Conservation (phyloP, 2,888 invertebrate species). For the Drosophila infuscata region DNA sequence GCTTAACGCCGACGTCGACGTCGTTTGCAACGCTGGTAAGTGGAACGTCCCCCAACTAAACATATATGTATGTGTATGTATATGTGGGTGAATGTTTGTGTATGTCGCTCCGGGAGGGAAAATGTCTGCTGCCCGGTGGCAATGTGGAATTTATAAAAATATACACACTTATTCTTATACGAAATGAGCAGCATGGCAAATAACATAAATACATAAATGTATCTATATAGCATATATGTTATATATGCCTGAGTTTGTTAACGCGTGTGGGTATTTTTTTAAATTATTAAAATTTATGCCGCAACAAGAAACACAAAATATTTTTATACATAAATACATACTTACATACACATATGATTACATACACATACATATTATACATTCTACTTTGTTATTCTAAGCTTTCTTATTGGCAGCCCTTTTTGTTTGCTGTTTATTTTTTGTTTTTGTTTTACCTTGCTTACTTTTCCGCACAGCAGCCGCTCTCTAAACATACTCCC, state of each 20-base stretch:
- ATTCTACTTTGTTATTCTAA: constrained; percentile 32
- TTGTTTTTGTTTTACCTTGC: constrained; percentile 32
- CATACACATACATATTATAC: constrained; percentile 3
- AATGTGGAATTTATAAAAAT: constrained; percentile 57
- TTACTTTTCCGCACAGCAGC: constrained; percentile 16
- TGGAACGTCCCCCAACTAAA: constrained; percentile 45
- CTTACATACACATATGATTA: constrained; percentile 7
- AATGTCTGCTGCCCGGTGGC: constrained; percentile 42
- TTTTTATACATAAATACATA: constrained; percentile 3
- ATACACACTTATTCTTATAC: constrained; percentile 48
- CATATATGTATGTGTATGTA: neutral
- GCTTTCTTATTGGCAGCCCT: constrained; percentile 30
- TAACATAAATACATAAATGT: constrained; percentile 14
- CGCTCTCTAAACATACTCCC: constrained; percentile 11
- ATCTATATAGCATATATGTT: constrained; percentile 7
- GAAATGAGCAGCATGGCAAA: constrained; percentile 20
- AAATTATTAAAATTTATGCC: constrained; percentile 68
- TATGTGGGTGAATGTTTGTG: neutral
- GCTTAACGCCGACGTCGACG: constrained; percentile 75
- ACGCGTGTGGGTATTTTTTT: constrained; percentile 46
- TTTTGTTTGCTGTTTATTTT: constrained; percentile 23
- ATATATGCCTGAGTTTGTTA: constrained; percentile 31
- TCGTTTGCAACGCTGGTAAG: constrained; percentile 70
- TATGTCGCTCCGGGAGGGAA: constrained; percentile 63
- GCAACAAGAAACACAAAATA: constrained; percentile 18